phyloP scores from a whole-genome alignment of 1,140 invertebrate species.

The Drosophila truncata region DNA sequence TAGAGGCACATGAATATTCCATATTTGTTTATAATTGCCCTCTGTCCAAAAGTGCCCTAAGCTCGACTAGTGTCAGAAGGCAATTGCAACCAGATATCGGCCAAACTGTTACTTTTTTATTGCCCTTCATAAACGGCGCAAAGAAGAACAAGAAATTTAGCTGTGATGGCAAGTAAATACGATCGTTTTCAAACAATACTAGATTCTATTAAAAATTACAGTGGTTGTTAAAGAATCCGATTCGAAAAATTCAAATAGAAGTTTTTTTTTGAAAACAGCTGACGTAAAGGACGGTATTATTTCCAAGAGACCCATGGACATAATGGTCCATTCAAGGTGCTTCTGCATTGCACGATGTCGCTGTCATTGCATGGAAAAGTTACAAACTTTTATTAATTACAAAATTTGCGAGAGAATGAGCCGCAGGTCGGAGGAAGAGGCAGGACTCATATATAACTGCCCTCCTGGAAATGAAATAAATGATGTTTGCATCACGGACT shows the following conservation, averaged over 20 bases:
- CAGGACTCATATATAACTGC: conserved; percentile 56
- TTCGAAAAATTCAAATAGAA: background rate
- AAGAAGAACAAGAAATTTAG: conserved; percentile 55
- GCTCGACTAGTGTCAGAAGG: conserved; percentile 26
- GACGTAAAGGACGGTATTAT: conserved; percentile 21
- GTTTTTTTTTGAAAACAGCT: too few relatives aligned
- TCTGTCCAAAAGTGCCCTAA: conserved; percentile 14
- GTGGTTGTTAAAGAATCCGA: conserved; percentile 35
- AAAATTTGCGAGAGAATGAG: conserved; percentile 59
- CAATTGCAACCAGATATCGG: conserved; percentile 46
- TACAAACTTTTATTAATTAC: conserved; percentile 53
- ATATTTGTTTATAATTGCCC: conserved; percentile 55
- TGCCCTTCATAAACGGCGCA: conserved; percentile 45
- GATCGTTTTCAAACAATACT: too few relatives aligned
- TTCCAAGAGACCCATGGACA: conserved; percentile 45
- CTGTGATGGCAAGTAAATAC: conserved; percentile 48
- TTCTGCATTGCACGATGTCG: conserved; percentile 70
- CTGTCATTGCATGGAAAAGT: conserved; percentile 66
- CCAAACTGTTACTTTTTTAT: conserved; percentile 48
- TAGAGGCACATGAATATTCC: conserved; percentile 36
- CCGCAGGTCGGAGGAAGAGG: conserved; percentile 21
- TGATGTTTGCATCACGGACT: conserved; percentile 49
- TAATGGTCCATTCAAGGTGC: conserved; percentile 61
- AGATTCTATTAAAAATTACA: background rate
- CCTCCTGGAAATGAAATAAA: conserved; percentile 37